phyloP scores from a whole-genome alignment of 2,113 vertebrate genomes.

The Ceyx cyanopectus region DNA sequence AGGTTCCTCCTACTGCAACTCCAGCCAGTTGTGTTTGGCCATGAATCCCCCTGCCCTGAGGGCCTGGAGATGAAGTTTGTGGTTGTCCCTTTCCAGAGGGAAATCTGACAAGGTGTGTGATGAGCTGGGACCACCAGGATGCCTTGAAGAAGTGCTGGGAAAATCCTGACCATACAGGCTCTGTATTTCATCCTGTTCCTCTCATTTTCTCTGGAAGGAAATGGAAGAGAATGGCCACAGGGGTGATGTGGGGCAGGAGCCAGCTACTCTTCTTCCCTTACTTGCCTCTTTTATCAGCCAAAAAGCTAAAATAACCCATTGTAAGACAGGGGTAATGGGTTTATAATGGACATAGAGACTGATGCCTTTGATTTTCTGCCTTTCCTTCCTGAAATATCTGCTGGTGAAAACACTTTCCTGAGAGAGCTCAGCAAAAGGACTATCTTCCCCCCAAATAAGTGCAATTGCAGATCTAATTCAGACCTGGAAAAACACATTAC shows the following conservation, averaged over 20 bases:
- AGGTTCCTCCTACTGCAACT: neutral
- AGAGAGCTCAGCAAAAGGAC: neutral
- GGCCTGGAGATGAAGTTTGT: neutral
- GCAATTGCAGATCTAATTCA: constrained; percentile 7
- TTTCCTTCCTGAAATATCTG: constrained; percentile 15
- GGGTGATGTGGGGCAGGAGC: neutral
- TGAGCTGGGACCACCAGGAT: neutral
- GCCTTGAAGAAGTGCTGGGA: neutral
- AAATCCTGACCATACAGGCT: neutral
- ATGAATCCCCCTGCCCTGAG: rapidly evolving
- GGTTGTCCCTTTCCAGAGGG: neutral
- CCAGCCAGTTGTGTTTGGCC: neutral
- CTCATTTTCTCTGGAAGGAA: neutral
- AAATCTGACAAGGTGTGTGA: neutral
- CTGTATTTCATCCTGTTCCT: neutral
- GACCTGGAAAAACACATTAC: neutral
- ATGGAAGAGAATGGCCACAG: neutral
- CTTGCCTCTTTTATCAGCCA: neutral
- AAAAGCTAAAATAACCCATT: neutral
- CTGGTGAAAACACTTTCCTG: neutral
- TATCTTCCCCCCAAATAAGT: neutral
- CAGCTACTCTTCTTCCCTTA: neutral
- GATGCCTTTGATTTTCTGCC: constrained; percentile 30
- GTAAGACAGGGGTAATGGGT: constrained; percentile 3
- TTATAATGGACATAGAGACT: neutral